Percentiles rank a stretch among this genome's conserved stretches.
phyloP scores from a whole-genome alignment of 1,140 invertebrate genomes.

The Trypoxylus dichotomus region DNA sequence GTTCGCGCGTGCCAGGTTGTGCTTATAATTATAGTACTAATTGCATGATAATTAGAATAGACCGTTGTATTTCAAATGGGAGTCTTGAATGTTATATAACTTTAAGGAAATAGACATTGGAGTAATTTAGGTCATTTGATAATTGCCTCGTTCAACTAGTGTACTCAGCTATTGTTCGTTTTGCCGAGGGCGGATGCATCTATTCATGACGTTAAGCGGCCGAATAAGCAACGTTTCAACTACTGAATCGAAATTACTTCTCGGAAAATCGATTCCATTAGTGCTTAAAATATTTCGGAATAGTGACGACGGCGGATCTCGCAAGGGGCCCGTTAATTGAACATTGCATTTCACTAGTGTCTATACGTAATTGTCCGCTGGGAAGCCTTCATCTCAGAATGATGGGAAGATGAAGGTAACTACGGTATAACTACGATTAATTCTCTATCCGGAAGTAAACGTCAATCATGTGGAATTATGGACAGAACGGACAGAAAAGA shows the following conservation, averaged over 20 bases:
- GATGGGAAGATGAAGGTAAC: conserved; percentile 21
- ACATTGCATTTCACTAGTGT: conserved; percentile 5
- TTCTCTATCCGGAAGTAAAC: conserved; percentile 6
- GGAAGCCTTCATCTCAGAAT: neutral
- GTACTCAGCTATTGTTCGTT: neutral
- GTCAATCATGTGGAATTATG: conserved; percentile 21
- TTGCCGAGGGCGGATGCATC: neutral
- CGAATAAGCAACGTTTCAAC: neutral
- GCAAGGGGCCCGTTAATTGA: conserved; percentile 1
- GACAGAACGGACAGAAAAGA: conserved; percentile 1
- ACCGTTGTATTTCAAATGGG: neutral
- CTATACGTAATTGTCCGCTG: neutral
- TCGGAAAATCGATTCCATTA: conserved; percentile 17
- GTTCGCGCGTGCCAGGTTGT: too few species aligned
- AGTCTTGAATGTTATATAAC: neutral
- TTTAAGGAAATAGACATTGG: neutral
- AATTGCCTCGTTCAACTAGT: neutral
- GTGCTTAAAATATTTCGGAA: conserved; percentile 1
- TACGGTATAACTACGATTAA: neutral
- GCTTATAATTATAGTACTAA: neutral
- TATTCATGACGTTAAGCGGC: neutral
- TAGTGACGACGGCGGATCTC: neutral
- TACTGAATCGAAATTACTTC: neutral
- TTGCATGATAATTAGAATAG: neutral
- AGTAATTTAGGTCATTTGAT: conserved; percentile 20